Evolutionary conservation across 2,113 vertebrate genomes (phyloP).

Genomic region (Anoura caudifer): DNA sequence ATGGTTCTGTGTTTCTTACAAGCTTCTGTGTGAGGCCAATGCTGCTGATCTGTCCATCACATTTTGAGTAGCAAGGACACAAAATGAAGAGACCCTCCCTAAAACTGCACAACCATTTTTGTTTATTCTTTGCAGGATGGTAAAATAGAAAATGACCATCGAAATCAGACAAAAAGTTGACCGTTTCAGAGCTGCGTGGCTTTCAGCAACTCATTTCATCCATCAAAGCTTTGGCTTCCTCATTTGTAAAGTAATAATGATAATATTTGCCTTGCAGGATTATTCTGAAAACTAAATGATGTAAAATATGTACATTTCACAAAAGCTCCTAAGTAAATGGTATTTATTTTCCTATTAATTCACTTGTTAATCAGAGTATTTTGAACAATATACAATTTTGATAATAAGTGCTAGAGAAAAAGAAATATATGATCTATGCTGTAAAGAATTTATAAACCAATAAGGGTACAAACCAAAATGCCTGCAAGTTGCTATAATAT

Average conservation of each 20-base stretch:
- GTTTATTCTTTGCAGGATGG: not conserved
- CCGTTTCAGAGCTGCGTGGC: not conserved
- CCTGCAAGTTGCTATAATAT: not conserved
- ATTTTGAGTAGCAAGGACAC: not conserved
- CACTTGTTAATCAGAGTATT: conserved; percentile 18
- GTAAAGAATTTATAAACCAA: not conserved
- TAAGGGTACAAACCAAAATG: not conserved
- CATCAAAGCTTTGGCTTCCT: conserved; percentile 24
- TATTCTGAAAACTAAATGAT: conserved; percentile 37
- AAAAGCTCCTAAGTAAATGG: not conserved
- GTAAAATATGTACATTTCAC: conserved; percentile 30
- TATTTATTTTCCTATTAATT: conserved; percentile 17
- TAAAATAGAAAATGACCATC: not conserved
- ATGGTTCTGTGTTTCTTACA: not conserved
- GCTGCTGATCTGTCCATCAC: not conserved
- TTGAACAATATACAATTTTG: conserved; percentile 7
- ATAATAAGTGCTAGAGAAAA: not conserved
- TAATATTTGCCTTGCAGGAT: conserved; percentile 32
- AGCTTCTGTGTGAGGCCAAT: not conserved
- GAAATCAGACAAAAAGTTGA: not conserved
- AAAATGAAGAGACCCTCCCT: not conserved
- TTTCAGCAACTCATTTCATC: conserved; percentile 11
- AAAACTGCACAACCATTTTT: not conserved
- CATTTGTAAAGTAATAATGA: conserved; percentile 22
- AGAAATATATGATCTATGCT: not conserved